These are phyloP conservation scores for Papilio gigon DNA, from an alignment of 2,888 invertebrate genomes.

Conservation along the genomic window DNA sequence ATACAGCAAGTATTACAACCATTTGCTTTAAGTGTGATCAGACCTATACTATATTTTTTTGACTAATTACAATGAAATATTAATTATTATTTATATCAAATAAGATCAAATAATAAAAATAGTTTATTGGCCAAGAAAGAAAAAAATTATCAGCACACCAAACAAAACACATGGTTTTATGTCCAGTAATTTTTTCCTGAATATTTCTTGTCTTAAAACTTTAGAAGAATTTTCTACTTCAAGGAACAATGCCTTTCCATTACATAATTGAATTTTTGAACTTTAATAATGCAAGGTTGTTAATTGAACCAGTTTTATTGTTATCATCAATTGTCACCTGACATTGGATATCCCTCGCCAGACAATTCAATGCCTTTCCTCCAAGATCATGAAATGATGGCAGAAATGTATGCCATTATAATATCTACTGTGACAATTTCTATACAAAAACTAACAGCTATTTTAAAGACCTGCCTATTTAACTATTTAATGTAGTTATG, in stretches of 20 bases:
- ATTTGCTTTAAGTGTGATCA: conserved; percentile 1
- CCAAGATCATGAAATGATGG: neutral
- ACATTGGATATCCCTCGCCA: neutral
- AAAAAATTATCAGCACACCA: too few species aligned
- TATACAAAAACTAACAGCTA: neutral
- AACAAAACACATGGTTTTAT: too few species aligned
- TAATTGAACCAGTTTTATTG: neutral
- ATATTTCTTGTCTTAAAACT: neutral
- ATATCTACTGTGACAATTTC: neutral
- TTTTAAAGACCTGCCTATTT: too few species aligned
- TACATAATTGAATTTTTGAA: neutral
- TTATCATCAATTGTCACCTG: neutral
- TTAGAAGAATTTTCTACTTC: neutral
- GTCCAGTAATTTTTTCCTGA: too few species aligned
- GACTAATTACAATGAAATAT: conserved; percentile 18
- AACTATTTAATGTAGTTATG: too few species aligned
- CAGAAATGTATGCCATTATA: neutral
- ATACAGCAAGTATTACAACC: conserved; percentile 4
- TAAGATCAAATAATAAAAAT: neutral
- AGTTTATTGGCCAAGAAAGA: too few species aligned
- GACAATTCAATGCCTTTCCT: neutral
- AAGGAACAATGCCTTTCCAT: neutral
- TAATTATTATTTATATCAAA: neutral
- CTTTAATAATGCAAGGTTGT: neutral
- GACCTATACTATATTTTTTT: neutral